Evolutionary conservation across 2,888 invertebrate species (phyloP).

Genomic region (Dyspetes luteomarginatus): DNA sequence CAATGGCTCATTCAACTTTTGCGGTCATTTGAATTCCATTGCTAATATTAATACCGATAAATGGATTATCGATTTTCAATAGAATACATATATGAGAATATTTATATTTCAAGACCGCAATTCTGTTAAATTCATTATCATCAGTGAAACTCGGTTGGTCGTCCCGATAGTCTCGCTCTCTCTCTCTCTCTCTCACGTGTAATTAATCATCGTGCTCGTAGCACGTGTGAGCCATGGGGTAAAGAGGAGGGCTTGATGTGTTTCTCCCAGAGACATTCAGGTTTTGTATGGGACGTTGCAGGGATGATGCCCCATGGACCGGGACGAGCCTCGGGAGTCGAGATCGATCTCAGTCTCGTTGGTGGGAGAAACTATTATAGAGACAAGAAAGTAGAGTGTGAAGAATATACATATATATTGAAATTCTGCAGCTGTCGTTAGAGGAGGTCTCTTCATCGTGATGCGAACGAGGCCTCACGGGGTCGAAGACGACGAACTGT

Average conservation of each 20-base stretch:
- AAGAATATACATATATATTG: neutral
- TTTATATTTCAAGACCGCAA: neutral
- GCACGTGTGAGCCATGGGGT: constrained; percentile 56
- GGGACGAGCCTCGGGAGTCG: constrained; percentile 28
- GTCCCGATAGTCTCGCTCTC: neutral
- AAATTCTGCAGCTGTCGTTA: constrained; percentile 62
- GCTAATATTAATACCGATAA: no score
- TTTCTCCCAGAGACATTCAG: constrained; percentile 20
- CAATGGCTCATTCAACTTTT: neutral
- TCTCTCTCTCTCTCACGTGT: constrained; percentile 18
- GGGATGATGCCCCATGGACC: constrained; percentile 62
- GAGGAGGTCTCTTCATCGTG: constrained; percentile 55
- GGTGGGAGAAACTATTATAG: constrained; percentile 30
- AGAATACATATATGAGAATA: neutral
- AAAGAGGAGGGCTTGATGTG: constrained; percentile 21
- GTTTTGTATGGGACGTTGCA: constrained; percentile 50
- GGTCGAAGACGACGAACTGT: constrained; percentile 44
- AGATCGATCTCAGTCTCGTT: constrained; percentile 41
- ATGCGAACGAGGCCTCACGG: constrained; percentile 51
- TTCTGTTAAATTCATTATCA: constrained; percentile 7
- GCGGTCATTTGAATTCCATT: neutral
- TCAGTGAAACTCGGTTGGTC: constrained; percentile 6
- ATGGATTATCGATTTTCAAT: no score
- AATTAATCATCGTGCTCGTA: constrained; percentile 58
- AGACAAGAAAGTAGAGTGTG: constrained; percentile 29